These are phyloP conservation scores for Natrix natrix DNA, from an alignment of 2,797 vertebrate species.

Conservation along the genomic window DNA sequence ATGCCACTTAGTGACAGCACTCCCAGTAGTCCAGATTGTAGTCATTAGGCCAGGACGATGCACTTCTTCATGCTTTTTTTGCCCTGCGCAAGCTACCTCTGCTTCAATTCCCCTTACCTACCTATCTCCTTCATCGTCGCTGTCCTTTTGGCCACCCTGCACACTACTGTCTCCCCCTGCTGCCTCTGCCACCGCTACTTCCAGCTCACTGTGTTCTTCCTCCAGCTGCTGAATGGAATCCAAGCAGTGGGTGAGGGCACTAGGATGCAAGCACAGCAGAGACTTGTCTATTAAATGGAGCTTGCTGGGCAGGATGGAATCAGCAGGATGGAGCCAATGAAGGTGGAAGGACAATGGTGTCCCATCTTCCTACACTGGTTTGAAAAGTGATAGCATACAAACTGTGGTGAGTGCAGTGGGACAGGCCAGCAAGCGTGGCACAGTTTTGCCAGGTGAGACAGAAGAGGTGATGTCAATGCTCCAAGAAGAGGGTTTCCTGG, in stretches of 20 bases:
- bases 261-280: neutral
- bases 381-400: neutral
- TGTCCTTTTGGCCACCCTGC: neutral
- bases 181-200: neutral
- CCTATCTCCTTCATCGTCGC: neutral
- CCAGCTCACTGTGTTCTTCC: neutral
- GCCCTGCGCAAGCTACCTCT: neutral
- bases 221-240: neutral
- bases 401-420: neutral
- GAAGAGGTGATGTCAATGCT: neutral
- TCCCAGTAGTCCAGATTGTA: neutral
- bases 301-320: neutral
- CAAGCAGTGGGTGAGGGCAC: neutral
- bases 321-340: neutral
- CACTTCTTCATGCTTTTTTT: neutral
- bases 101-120: neutral
- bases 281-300: neutral
- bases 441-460: neutral
- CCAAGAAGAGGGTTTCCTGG: neutral
- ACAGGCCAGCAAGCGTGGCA: rapidly evolving
- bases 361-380: too few species aligned
- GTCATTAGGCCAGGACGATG: neutral
- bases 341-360: neutral
- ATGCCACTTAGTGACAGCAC: neutral
- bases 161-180: neutral